phyloP scores from a whole-genome alignment of 2,888 invertebrate genomes.

The Belgica antarctica region DNA sequence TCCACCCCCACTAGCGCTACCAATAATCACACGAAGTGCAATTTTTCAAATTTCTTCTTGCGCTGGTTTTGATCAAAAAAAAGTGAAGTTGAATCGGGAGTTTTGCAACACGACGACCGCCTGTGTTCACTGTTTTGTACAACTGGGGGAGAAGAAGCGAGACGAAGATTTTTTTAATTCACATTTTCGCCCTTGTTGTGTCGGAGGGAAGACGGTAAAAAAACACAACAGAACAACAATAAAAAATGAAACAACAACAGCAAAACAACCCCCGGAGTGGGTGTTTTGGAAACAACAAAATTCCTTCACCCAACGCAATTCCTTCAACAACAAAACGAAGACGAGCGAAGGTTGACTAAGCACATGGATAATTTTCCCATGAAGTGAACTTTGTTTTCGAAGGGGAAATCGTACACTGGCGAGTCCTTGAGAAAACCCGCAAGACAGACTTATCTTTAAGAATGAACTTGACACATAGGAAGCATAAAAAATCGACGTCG shows the following conservation, averaged over 20 bases:
- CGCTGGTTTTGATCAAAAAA: not conserved
- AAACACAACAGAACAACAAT: constrained; percentile 27
- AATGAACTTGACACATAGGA: not conserved
- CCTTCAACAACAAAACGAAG: constrained; percentile 24
- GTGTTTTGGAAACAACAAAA: not conserved
- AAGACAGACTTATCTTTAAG: constrained; percentile 6
- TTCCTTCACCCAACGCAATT: not conserved
- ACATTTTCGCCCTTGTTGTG: constrained; percentile 20
- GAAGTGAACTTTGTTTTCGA: not conserved
- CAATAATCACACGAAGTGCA: constrained; percentile 4
- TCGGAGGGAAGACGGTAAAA: constrained; percentile 25
- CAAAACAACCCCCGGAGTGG: constrained; percentile 5
- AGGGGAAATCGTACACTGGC: not conserved
- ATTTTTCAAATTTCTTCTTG: not conserved
- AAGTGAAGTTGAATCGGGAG: not conserved
- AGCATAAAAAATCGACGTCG: not conserved
- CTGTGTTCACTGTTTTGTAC: constrained; percentile 12
- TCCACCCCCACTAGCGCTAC: constrained; percentile 16
- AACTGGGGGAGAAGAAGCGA: constrained; percentile 25
- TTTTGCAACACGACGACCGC: constrained; percentile 1
- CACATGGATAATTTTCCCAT: not conserved
- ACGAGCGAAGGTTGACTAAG: constrained; percentile 20
- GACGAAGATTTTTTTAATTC: constrained; percentile 28
- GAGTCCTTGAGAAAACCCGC: not conserved
- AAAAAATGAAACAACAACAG: constrained; percentile 21